phyloP scores from a whole-genome alignment of 2,888 invertebrate genomes.

The Entomobrya proxima region DNA sequence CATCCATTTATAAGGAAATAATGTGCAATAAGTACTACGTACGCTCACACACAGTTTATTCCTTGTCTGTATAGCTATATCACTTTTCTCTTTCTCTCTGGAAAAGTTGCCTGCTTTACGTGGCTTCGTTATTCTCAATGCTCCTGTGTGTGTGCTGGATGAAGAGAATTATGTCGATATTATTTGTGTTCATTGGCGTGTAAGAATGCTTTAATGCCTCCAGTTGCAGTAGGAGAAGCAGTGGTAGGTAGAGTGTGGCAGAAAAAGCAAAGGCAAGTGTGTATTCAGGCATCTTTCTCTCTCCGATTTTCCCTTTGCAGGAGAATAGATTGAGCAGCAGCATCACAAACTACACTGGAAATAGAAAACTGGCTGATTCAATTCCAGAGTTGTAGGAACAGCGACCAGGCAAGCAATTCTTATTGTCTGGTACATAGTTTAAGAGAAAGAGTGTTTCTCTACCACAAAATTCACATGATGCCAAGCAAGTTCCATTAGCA shows the following conservation, averaged over 20 bases:
- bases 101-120: constrained; percentile 62
- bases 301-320: constrained; percentile 48
- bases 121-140: constrained; percentile 31
- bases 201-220: constrained; percentile 76
- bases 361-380: neutral
- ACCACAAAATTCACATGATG: constrained; percentile 65
- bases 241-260: neutral
- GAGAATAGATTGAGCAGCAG: constrained; percentile 32
- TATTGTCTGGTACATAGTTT: neutral
- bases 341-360: neutral
- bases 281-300: constrained; percentile 34
- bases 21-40: constrained; percentile 20
- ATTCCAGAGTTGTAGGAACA: neutral
- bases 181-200: constrained; percentile 76
- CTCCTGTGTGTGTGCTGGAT: constrained; percentile 54
- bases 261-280: neutral
- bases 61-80: neutral
- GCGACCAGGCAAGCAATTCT: neutral
- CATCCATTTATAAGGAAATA: neutral
- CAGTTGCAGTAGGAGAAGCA: constrained; percentile 47
- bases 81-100: neutral
- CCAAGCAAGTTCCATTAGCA: constrained; percentile 31
- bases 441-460: constrained; percentile 45
- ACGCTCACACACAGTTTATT: constrained; percentile 17
- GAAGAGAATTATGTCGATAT: constrained; percentile 76